phyloP scores from a whole-genome alignment of 2,888 invertebrate genomes.

The Proisotoma minuta region DNA sequence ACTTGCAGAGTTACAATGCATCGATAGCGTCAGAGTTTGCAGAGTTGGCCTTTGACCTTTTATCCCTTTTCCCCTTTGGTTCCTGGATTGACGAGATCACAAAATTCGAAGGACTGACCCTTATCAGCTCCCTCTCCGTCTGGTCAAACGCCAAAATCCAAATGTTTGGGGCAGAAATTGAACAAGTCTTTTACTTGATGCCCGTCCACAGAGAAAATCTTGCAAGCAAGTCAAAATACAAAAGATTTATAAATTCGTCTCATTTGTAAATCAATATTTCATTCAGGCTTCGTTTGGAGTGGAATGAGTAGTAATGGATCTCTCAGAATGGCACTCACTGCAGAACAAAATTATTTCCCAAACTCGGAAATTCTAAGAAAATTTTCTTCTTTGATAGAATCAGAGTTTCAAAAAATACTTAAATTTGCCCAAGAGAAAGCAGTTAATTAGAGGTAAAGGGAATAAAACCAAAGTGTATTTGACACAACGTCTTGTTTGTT shows the following conservation, averaged over 20 bases:
- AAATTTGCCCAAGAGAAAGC: no score
- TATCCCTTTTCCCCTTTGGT: neutral
- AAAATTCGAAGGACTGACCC: neutral
- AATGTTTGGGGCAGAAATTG: neutral
- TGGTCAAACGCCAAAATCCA: neutral
- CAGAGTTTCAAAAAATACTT: no score
- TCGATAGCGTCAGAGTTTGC: neutral
- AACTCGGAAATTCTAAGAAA: no score
- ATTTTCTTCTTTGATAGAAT: no score
- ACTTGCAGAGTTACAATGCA: neutral
- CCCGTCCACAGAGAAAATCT: neutral
- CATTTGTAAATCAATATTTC: no score
- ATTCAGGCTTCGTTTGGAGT: neutral
- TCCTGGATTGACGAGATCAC: neutral
- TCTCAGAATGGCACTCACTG: neutral
- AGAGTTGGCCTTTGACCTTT: neutral
- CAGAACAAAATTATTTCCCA: neutral
- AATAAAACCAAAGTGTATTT: no score
- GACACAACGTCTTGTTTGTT: no score
- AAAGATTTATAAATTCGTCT: no score
- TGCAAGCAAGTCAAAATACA: neutral
- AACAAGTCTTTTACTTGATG: neutral
- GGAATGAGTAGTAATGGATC: neutral
- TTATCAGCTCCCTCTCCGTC: neutral
- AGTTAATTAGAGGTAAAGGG: no score